Evolutionary conservation across 1,140 invertebrate genomes (phyloP), one percentile per base, ranked within the genome.

Genomic region (Achroia grisella): DNA sequence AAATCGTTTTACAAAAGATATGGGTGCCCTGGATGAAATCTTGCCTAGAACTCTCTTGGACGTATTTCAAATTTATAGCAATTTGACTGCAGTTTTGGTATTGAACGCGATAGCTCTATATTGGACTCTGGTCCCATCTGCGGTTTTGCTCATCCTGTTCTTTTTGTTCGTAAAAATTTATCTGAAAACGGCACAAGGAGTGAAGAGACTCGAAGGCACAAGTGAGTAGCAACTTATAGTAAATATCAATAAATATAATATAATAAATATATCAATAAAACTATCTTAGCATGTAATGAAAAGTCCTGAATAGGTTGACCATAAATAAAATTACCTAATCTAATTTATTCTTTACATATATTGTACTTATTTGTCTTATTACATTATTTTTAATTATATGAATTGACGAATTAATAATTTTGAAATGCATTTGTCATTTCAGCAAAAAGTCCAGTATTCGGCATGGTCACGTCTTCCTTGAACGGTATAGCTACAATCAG

Each of bases 171-270:
- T 95, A 10, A 88, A 87, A 48, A 88, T 95, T 44, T 97, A 96
- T 73, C 71, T 97, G 8, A 90, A 88, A 33, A 93, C 93, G 0
- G 94, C 94, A 4, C 90, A 96, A 57, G 93, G 94, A 69, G 85
- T 97, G 0, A 97, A 97, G 71, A 84, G 95, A 44, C 73, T 97
- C n/a, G 95, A 97, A 81, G 94, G 93, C 63, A 91, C 90, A 51
- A 89, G 93, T 94, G 86, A 88, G 78, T 50, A 1, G 1, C 5
- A 35, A 40, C 36, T 43, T 36, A 12, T 47, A 11, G n/a, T n/a
- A 39, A 40, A 1, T 39, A 17, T 34, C 4, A 17, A 35, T 14
- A 8, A 5, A 8, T 13, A 14, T 13, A 14, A 14, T 23, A 23
- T 23, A 23, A 23, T 23, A 6, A 23, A 23, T 23, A 23, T 3